Percentiles rank a stretch among this genome's conserved stretches.
Evolutionary conservation across 1,140 invertebrate species (phyloP).

Genomic region (Pentalonia nigronervosa): DNA sequence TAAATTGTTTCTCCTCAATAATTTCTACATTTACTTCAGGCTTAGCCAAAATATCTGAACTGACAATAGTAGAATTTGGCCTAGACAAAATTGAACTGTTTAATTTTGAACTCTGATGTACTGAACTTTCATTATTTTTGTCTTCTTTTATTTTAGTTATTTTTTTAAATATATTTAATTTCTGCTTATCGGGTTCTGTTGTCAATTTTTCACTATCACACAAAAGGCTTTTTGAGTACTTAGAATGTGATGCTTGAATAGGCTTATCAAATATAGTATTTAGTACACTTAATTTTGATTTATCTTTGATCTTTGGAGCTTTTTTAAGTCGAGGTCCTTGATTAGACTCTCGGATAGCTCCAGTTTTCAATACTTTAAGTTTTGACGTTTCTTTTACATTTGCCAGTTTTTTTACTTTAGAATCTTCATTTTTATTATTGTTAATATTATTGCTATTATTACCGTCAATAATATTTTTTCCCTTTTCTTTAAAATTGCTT

Average conservation of each 20-base stretch:
- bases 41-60: constrained; percentile 21
- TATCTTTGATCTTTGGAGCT: constrained; percentile 27
- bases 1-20: background rate
- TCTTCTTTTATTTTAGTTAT: constrained; percentile 64
- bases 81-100: background rate
- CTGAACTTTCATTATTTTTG: background rate
- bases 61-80: constrained; percentile 38
- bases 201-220: constrained; percentile 72
- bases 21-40: background rate
- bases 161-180: constrained; percentile 86
- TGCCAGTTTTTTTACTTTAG: background rate
- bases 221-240: background rate
- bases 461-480: background rate
- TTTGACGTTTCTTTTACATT: constrained; percentile 27
- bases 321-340: constrained; percentile 19
- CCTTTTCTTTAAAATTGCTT: constrained; percentile 6
- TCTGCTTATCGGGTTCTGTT: constrained; percentile 80
- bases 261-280: constrained; percentile 51
- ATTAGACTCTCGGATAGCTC: background rate
- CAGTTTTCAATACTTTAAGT: constrained; percentile 20
- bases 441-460: background rate
- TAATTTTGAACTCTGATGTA: background rate
- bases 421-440: background rate
- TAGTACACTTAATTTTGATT: constrained; percentile 21
- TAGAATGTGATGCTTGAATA: background rate